Base-by-base conservation (phyloP, 2,888 invertebrate genomes). In the Lepetodrilus schrolli region DNA sequence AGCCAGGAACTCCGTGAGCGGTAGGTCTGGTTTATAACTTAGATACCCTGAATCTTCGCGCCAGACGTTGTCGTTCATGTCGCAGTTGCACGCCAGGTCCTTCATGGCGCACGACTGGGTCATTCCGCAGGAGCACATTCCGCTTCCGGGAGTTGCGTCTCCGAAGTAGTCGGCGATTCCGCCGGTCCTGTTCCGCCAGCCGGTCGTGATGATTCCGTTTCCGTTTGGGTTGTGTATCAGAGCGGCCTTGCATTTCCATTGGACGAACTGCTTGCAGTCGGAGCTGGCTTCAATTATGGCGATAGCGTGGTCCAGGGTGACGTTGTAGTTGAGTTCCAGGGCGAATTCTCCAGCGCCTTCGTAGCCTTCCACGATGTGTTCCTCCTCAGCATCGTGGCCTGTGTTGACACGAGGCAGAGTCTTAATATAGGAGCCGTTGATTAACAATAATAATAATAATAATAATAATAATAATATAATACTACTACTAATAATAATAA, bases 211-310 rank as follows among this genome's bases (percentile, higher is more conserved):
- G 72, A 36, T 20, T 10, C 65, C 38, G 23, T 81, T 79, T 75
- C 81, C 79, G 48, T 78, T 82, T 2, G 80, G 82, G 72, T 86
- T 86, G 71, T 86, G 85, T 50, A 89, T 87, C 38, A 86, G 78
- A 4, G 89, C 85, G 0, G 83, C 85, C 13, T 78, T 73, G 74
- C 89, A 89, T 50, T 87, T 84, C 88, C 88, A 89, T 30, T 79
- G 78, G 76, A 88, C 81, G 78, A 78, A 87, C 83, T 88, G 88
- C 38, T 76, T 73, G 74, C 89, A 89, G 43, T 80, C 72, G 5
- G 43, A 70, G 4, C 88, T 89, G n/a, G 76, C 73, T 77, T 88
- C 88, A 10, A 87, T 80, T 5, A 89, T 80, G n/a, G 80, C 70
- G 2, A 79, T 74, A 7, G 84, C 83, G 51, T 83, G 82, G 1